These are phyloP conservation scores for Bombus confusus DNA, from an alignment of 1,140 invertebrate species.

Conservation along the genomic window DNA sequence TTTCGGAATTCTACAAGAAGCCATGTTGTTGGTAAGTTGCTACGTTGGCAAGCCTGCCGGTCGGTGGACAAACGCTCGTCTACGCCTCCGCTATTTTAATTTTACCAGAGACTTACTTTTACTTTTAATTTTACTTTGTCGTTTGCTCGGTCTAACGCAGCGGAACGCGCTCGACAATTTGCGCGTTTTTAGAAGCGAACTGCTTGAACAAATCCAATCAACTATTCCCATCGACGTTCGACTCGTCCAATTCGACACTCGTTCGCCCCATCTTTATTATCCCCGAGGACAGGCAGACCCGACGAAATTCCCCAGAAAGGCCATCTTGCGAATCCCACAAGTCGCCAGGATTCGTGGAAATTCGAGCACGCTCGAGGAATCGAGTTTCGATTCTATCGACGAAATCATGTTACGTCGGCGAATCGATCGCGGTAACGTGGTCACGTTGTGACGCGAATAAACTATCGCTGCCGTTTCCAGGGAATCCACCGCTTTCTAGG, in stretches of 20 bases:
- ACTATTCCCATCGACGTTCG: background rate
- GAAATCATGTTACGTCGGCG: slow-evolving; percentile 28
- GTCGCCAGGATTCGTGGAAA: slow-evolving; percentile 2
- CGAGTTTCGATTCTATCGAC: slow-evolving; percentile 47
- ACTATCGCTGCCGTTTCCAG: slow-evolving; percentile 49
- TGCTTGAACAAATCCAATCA: background rate
- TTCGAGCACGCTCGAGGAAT: slow-evolving; percentile 24
- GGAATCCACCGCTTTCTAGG: slow-evolving; percentile 30
- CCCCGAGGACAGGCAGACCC: too few species aligned
- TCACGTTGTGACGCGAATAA: slow-evolving; percentile 45
- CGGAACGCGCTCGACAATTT: background rate
- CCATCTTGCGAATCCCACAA: background rate
- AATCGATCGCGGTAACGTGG: slow-evolving; percentile 25
- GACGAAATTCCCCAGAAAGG: background rate
- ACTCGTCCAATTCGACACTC: background rate
- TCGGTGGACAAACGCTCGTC: too few species aligned
- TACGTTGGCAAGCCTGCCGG: too few species aligned
- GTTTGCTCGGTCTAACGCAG: too few species aligned
- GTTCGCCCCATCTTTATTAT: too few species aligned
- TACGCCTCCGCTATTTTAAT: too few species aligned
- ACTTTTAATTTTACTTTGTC: too few species aligned
- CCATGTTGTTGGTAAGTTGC: too few species aligned
- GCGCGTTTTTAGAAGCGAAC: background rate
- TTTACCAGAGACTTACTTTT: too few species aligned
- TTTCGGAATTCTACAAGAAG: too few species aligned